Evolutionary conservation across 2,113 vertebrate genomes (phyloP).

Genomic region (Brienomyrus brachyistius): DNA sequence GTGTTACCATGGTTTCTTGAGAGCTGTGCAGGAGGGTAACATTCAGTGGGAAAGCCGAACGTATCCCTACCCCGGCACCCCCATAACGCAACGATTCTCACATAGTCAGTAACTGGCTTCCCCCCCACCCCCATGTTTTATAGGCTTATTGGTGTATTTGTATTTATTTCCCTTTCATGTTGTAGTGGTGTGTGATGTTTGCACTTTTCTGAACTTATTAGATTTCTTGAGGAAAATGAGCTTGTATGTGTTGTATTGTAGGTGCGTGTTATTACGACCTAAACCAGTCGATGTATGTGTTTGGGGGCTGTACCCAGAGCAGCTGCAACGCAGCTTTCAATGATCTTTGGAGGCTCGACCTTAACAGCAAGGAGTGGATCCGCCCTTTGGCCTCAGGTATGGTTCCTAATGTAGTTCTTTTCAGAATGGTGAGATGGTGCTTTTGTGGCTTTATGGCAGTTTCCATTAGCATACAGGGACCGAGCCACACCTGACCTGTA

Average conservation of each 20-base stretch:
- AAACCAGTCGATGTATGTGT: constrained; percentile 98
- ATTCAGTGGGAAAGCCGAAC: constrained; percentile 99
- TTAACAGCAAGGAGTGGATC: constrained; percentile 99
- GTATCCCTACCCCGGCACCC: constrained; percentile 94
- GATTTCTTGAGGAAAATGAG: constrained; percentile 1
- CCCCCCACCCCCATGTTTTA: background rate
- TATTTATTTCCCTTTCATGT: background rate
- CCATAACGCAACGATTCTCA: constrained; percentile 94
- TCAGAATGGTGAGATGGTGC: background rate
- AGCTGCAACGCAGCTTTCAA: constrained; percentile 98
- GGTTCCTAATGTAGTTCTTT: background rate
- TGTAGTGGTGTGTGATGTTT: background rate
- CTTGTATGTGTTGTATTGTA: constrained; percentile 51
- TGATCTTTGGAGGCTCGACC: constrained; percentile 95
- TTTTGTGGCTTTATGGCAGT: background rate
- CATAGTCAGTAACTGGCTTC: constrained; percentile 76
- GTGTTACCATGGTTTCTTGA: constrained; percentile 95
- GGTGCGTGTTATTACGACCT: constrained; percentile 95
- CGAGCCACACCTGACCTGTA: background rate
- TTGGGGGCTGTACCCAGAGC: constrained; percentile 96
- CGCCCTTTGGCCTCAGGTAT: constrained; percentile 93
- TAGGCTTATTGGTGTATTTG: background rate
- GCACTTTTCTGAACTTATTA: background rate
- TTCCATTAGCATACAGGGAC: background rate
- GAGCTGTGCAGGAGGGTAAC: constrained; percentile 90